Base-by-base conservation (phyloP, 2,113 vertebrate genomes). In the Lepisosteus osseus region DNA sequence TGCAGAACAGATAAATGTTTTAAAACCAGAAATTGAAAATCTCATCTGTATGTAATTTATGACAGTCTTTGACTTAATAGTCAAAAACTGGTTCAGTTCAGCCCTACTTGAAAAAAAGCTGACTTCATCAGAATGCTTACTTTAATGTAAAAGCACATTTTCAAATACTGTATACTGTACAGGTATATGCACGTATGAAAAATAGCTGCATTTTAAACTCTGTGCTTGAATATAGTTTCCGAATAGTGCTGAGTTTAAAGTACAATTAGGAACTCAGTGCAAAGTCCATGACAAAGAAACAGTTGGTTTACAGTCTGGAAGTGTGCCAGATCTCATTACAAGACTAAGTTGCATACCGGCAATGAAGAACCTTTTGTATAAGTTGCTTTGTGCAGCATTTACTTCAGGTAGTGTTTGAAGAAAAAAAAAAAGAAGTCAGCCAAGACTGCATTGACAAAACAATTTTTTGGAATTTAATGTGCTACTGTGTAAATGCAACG, bases 221-320 rank as follows among this genome's bases (percentile, higher is more conserved):
- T 54, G 47, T 68, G 9, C 29, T 40, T 13, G 15, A 40, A 13
- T 7, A 7, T 7, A 71, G 65, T 63, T 41, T 6, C 11, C 41
- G 69, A 3, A 66, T 71, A 76, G 69, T 54, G 7, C 56, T 71
- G 45, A 74, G 79, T 84, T 81, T 85, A 77, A 78, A 85, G 83
- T 79, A 71, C 75, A 80, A 73, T 76, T 74, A 71, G 75, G 69
- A 77, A 75, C 74, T 65, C 71, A 45, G 83, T 77, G 72, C 76
- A 14, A 89, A 88, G 83, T 87, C 84, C 69, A 68, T 73, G 68
- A 88, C 81, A 84, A 81, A 86, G 78, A 79, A 79, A 72, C 78
- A 85, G 77, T 83, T 78, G 70, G 76, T 80, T 83, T 81, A 86
- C 80, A 76, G 74, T 79, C 80, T 82, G 78, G 80, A 79, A 3